phyloP scores from a whole-genome alignment of 2,113 vertebrate genomes.

The Pelvicachromis taeniatus region DNA sequence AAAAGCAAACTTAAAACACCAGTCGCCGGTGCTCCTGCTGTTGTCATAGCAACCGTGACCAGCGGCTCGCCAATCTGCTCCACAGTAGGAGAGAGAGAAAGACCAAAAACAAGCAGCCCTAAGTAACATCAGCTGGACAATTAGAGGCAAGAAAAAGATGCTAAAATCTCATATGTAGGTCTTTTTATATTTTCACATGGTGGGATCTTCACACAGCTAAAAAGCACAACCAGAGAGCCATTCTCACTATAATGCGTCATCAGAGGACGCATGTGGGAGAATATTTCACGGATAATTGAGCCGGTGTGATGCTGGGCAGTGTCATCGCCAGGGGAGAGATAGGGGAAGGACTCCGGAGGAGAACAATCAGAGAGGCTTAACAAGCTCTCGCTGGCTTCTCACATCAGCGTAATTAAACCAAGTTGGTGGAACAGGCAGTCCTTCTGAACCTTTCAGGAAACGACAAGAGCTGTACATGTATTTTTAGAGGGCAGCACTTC shows the following conservation, averaged over 20 bases:
- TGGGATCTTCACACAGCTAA: neutral
- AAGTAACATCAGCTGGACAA: conserved; percentile 13
- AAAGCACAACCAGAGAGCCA: conserved; percentile 25
- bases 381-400: conserved; percentile 45
- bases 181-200: neutral
- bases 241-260: conserved; percentile 10
- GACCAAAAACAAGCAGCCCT: neutral
- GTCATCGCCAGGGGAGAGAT: conserved; percentile 27
- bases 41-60: conserved; percentile 52
- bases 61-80: neutral
- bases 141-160: conserved; percentile 4
- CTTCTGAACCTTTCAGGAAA: neutral
- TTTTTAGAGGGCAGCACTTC: neutral
- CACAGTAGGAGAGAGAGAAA: neutral
- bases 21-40: neutral
- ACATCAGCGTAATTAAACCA: conserved; percentile 45
- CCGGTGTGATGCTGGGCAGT: conserved; percentile 40
- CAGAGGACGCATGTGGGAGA: conserved; percentile 31
- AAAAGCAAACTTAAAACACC: conserved; percentile 10
- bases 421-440: conserved; percentile 23
- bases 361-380: conserved; percentile 62
- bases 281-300: conserved; percentile 62
- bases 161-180: neutral
- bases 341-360: conserved; percentile 43
- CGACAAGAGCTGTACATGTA: neutral